A percentile compares a stretch with the other conserved stretches of the same genome.
Conservation (phyloP, 1,140 invertebrate species). For the Gonatopus flavifemur region DNA sequence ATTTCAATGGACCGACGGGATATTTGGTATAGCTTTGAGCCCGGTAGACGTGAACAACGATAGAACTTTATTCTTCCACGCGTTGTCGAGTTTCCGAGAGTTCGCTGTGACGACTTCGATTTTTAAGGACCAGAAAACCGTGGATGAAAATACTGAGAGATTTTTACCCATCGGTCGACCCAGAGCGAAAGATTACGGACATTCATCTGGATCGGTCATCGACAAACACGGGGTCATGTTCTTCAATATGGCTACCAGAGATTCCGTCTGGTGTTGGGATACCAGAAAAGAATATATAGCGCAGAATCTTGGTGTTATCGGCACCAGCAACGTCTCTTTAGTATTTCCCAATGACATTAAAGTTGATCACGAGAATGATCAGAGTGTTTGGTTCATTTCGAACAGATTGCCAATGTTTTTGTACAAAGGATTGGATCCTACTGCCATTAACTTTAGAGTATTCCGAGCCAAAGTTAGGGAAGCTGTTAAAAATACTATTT, state of each 20-base stretch:
- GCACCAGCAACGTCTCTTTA: conserved; percentile 62
- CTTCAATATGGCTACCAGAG: conserved; percentile 73
- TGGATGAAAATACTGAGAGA: conserved; percentile 57
- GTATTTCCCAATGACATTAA: conserved; percentile 79
- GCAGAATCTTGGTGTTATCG: conserved; percentile 65
- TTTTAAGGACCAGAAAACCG: conserved; percentile 61
- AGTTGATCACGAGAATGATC: conserved; percentile 64
- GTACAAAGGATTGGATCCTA: conserved; percentile 65
- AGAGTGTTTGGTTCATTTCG: conserved; percentile 74
- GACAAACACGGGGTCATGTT: conserved; percentile 74
- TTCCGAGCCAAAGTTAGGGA: conserved; percentile 64
- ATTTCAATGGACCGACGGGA: conserved; percentile 81
- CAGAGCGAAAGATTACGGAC: conserved; percentile 66
- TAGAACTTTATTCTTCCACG: conserved; percentile 72
- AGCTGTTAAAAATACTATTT: conserved; percentile 67
- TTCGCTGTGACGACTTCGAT: conserved; percentile 70
- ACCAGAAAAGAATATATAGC: conserved; percentile 68
- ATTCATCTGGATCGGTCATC: conserved; percentile 72
- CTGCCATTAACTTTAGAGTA: conserved; percentile 73
- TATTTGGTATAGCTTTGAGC: conserved; percentile 74
- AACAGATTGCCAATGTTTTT: conserved; percentile 75
- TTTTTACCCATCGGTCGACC: conserved; percentile 65
- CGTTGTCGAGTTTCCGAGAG: conserved; percentile 76
- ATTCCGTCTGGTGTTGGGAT: conserved; percentile 80
- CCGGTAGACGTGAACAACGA: conserved; percentile 62